Base-by-base conservation (phyloP, 2,113 vertebrate genomes). In the Oryzias melastigma region DNA sequence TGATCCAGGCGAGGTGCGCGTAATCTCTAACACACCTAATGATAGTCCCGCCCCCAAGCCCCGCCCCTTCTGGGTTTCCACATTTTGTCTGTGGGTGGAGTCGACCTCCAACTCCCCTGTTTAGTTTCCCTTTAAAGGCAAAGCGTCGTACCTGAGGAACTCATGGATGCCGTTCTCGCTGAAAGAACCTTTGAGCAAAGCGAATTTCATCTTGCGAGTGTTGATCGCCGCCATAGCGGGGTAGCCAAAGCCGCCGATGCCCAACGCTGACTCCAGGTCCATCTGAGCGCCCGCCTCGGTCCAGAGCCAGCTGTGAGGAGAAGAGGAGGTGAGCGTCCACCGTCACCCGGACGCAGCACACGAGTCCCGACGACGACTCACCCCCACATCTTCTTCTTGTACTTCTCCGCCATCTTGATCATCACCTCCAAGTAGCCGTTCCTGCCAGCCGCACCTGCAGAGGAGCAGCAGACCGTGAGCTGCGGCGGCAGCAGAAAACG, bases 321-420 rank as follows among this genome's bases (percentile, higher is more conserved):
- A 13, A 60, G 16, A 50, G 4, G 7, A 20, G 68, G 51, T n/a
- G 14, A 47, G 18, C 47, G 7, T 8, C 5, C 16, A 17, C 7
- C 19, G 7, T 58, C 22, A 20, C 16, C 13, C 2, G 19, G 8
- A 44, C 1, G 4, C 29, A 7, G 20, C 7, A 4, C 19, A 27
- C 5, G 29, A 42, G 17, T 4, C 1, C 13, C 0, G 13, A 16
- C n/a, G 19, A 22, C 15, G 53, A 84, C 94, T 94, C 77, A 99
- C 97, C 97, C 97, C 97, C 97, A 99, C 92, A 93, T 95, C 86
- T 98, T 99, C 93, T 98, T 99, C 86, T 98, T 99, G 86, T 98
- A 97, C 75, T 97, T 99, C 52, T 98, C 95, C 52, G 95, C 93
- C 93, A 99, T 90, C 75, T 93, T 96, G 46, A 91, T 79, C 92